phyloP scores from a whole-genome alignment of 2,888 invertebrate genomes.

The Euplexia lucipara region DNA sequence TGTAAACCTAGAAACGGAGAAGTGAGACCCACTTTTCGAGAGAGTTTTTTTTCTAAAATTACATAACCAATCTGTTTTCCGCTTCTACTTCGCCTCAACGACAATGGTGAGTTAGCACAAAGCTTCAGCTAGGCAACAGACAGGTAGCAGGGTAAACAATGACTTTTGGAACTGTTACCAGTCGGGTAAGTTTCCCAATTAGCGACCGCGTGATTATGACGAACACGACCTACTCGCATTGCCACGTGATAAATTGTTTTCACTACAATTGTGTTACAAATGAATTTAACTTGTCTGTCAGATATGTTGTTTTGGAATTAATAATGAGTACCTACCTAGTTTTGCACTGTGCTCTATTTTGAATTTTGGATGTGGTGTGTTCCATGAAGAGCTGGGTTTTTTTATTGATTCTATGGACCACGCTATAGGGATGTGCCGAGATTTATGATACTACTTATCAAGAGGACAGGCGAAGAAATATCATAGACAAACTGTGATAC shows the following conservation, averaged over 20 bases:
- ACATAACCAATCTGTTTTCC: conserved; percentile 9
- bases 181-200: conserved; percentile 71
- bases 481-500: too few species aligned
- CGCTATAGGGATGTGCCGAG: too few species aligned
- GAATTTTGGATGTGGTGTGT: neutral
- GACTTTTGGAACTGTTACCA: conserved; percentile 67
- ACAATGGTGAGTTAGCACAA: conserved; percentile 37
- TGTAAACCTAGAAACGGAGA: too few species aligned
- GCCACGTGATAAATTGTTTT: conserved; percentile 58
- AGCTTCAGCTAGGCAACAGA: conserved; percentile 39
- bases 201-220: conserved; percentile 68
- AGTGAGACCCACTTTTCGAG: too few species aligned
- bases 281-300: conserved; percentile 15
- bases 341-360: neutral
- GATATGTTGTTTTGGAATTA: conserved; percentile 8
- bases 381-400: too few species aligned
- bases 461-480: too few species aligned
- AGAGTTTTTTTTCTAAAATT: conserved; percentile 11
- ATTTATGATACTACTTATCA: too few species aligned
- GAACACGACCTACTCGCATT: conserved; percentile 25
- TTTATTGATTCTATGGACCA: too few species aligned
- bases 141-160: conserved; percentile 67
- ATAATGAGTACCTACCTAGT: neutral
- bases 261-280: conserved; percentile 28
- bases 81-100: conserved; percentile 10